Evolutionary conservation across 2,113 vertebrate genomes (phyloP).

Genomic region (Reinhardtius hippoglossoides): DNA sequence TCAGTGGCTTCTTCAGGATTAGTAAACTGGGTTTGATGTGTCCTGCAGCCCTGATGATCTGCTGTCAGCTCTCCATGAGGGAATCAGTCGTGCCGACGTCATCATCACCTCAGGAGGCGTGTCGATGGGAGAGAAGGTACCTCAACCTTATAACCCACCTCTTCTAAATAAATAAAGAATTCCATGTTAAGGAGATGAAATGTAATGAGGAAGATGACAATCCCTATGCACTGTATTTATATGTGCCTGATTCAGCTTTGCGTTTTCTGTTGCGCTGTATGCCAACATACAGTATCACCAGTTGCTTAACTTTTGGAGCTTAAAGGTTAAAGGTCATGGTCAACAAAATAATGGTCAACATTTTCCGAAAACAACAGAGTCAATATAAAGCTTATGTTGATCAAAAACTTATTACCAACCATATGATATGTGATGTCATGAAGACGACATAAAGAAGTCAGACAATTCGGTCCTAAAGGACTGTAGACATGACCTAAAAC

Average conservation of each 20-base stretch:
- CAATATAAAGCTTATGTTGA: not conserved
- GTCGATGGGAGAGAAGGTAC: constrained; percentile 98
- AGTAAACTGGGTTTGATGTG: not conserved
- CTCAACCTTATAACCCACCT: no score
- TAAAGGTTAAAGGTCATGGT: no score
- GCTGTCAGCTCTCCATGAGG: constrained; percentile 97
- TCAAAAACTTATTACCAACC: no score
- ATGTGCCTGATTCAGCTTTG: not conserved
- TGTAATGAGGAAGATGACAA: not conserved
- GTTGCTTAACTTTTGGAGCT: no score
- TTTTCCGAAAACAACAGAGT: no score
- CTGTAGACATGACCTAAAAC: no score
- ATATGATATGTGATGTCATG: not conserved
- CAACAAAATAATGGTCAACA: no score
- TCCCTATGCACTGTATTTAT: not conserved
- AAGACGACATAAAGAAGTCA: not conserved
- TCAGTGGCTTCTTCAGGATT: not conserved
- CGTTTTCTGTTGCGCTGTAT: no score
- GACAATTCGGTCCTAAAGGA: no score
- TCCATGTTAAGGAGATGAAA: not conserved
- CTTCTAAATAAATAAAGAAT: not conserved
- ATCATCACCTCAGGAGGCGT: constrained; percentile 99
- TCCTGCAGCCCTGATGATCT: constrained; percentile 94
- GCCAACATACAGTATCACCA: no score
- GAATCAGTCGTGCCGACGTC: constrained; percentile 98